Conservation (phyloP, 2,113 vertebrate species). For the Chaetodon trifascialis region DNA sequence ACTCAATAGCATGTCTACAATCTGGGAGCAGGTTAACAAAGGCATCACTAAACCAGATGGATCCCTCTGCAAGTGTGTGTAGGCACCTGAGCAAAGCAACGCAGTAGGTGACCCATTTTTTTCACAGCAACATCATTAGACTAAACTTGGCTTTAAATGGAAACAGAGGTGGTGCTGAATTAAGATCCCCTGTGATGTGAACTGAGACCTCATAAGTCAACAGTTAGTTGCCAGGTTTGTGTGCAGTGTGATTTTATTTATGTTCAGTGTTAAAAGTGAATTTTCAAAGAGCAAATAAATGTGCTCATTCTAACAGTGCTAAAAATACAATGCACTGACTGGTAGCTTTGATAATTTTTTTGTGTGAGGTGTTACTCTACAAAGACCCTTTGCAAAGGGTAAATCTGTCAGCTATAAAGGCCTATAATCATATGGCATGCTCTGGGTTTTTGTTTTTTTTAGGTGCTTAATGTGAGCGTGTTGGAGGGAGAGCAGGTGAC, state of each 20-base stretch:
- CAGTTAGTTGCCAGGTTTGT: constrained; percentile 3
- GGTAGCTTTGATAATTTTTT: not conserved
- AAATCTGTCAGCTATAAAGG: not conserved
- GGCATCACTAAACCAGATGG: constrained; percentile 31
- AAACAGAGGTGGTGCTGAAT: constrained; percentile 12
- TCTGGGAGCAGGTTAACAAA: constrained; percentile 29
- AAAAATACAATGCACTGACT: constrained; percentile 4
- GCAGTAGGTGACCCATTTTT: constrained; percentile 58
- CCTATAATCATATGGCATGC: not conserved
- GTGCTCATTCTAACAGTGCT: not conserved
- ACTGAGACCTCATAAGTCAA: constrained; percentile 29
- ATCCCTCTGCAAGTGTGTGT: constrained; percentile 6
- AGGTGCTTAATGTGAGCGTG: constrained; percentile 95
- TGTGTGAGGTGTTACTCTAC: not conserved
- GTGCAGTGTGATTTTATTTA: not conserved
- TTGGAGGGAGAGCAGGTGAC: constrained; percentile 88
- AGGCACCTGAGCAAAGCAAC: constrained; percentile 36
- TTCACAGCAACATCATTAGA: constrained; percentile 37
- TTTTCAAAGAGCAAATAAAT: not conserved
- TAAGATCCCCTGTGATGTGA: constrained; percentile 39
- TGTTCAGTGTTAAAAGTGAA: not conserved
- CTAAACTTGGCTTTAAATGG: constrained; percentile 32
- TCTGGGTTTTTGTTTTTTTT: constrained; percentile 8
- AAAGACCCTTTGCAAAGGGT: constrained; percentile 15
- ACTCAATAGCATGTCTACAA: constrained; percentile 35